Percentiles rank a stretch among this genome's conserved stretches.
phyloP scores from a whole-genome alignment of 1,140 invertebrate species.

The Achroia grisella region DNA sequence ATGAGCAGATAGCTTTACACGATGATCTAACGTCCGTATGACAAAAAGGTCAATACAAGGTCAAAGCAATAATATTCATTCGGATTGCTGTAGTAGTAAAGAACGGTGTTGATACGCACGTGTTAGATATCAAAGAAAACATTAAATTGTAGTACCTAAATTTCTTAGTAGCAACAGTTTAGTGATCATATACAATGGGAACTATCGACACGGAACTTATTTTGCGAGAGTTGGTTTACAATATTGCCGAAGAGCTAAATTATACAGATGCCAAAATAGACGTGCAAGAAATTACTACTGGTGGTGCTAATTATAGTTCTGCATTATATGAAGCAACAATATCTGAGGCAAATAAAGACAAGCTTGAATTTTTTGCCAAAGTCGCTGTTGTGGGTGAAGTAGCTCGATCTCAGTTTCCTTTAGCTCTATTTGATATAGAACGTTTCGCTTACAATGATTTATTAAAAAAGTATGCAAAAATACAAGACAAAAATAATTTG shows the following conservation, averaged over 20 bases:
- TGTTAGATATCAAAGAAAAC: too few relatives aligned
- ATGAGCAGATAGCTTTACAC: too few relatives aligned
- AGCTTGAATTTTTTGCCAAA: conserved; percentile 42
- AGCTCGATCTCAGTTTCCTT: conserved; percentile 13
- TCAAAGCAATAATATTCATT: too few relatives aligned
- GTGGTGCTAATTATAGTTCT: conserved; percentile 41
- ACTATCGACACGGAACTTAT: conserved; percentile 17
- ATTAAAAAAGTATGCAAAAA: conserved; percentile 20
- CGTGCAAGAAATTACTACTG: conserved; percentile 9
- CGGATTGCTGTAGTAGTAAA: too few relatives aligned
- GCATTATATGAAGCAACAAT: conserved; percentile 21
- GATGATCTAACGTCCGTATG: too few relatives aligned
- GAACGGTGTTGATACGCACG: too few relatives aligned
- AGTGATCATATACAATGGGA: conserved; percentile 16
- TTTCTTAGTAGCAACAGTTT: too few relatives aligned
- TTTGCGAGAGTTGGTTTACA: conserved; percentile 23
- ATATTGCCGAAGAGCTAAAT: conserved; percentile 18
- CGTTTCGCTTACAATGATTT: conserved; percentile 30
- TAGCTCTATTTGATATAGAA: conserved; percentile 33
- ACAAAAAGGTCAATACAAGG: too few relatives aligned
- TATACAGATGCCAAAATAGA: conserved; percentile 7
- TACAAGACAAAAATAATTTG: conserved; percentile 27
- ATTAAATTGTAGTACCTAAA: too few relatives aligned
- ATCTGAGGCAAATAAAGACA: conserved; percentile 13
- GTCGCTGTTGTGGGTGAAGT: conserved; percentile 30